A percentile compares a stretch with the other conserved stretches of the same genome.
These are phyloP conservation scores for Lagodon rhomboides DNA, from an alignment of 2,797 vertebrate genomes.

Conservation along the genomic window DNA sequence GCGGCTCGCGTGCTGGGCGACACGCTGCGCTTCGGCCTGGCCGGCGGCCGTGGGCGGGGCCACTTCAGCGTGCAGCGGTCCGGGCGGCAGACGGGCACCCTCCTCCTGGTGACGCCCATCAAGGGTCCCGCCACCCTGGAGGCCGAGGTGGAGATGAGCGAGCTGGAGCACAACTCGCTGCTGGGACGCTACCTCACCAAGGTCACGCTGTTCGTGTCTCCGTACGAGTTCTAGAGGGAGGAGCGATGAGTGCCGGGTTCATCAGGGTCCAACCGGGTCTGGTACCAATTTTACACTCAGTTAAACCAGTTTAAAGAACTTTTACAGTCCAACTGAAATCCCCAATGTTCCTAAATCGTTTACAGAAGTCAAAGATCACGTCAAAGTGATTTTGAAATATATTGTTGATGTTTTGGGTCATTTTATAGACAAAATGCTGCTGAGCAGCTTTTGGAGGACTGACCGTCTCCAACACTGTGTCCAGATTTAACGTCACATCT, in stretches of 20 bases:
- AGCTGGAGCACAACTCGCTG: slow-evolving; percentile 82
- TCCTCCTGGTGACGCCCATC: slow-evolving; percentile 85
- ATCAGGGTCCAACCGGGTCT: background rate
- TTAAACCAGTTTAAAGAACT: background rate
- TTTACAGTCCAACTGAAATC: background rate
- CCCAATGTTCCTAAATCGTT: background rate
- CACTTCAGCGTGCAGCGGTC: slow-evolving; percentile 86
- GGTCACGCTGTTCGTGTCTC: slow-evolving; percentile 88
- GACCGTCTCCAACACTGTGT: too few species aligned
- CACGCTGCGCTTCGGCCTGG: slow-evolving; percentile 87
- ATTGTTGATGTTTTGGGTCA: background rate
- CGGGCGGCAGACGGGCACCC: slow-evolving; percentile 83
- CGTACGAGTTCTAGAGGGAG: slow-evolving; percentile 83
- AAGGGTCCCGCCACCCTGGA: slow-evolving; percentile 84
- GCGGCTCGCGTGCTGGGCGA: slow-evolving; percentile 83
- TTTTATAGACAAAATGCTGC: too few species aligned
- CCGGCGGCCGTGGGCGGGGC: slow-evolving; percentile 67
- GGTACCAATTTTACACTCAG: background rate
- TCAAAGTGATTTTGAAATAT: background rate
- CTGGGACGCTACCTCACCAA: slow-evolving; percentile 90
- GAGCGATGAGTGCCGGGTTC: fast-evolving
- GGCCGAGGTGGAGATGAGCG: slow-evolving; percentile 91
- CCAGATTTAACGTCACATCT: too few species aligned
- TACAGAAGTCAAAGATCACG: background rate
- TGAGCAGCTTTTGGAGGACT: too few species aligned